Base-by-base conservation (phyloP, 2,113 vertebrate species). In the Brachirus orientalis region DNA sequence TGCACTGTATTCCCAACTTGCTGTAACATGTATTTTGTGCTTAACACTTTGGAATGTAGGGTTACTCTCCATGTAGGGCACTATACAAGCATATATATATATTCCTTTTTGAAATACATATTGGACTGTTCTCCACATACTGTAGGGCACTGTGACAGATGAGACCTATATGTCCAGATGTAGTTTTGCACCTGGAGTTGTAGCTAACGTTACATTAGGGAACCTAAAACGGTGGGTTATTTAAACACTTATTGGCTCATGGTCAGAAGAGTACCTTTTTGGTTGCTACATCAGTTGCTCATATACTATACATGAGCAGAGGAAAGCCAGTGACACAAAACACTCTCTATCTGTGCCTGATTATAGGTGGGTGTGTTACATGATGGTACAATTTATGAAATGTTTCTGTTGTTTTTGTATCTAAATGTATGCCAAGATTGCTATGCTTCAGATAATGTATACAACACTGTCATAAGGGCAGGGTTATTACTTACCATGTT, bases 11-110 rank as follows among this genome's bases (percentile, higher is more conserved):
- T 40, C 19, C 38, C 37, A 41, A 12, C 66, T 66, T 28, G 68
- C 13, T 50, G n/a, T 18, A 38, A 43, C 40, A 43, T 43, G 10
- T 14, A 52, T 59, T 36, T n/a, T 7, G 19, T 43, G 28, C 12
- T 63, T 22, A 66, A 57, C 60, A n/a, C 50, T 77, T 46, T 45
- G 58, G 22, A 54, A 57, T 60, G 68, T 47, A 56, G 57, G 47
- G 18, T 4, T 1, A 6, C 36, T 72, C 58, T 57, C 69, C 45
- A 59, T 16, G 37, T 59, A 33, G 7, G 9, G 11, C 2, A 43
- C 40, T 14, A 11, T 14, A 14, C 1, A 13, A 43, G 5, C 12
- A 13, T 13, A 5, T 5, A 43, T 5, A 43, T 14, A 43, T 43
- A 13, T 43, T 12, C 10, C 5, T 43, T 43, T 3, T 43, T 14